These are phyloP conservation scores for Fragum fragum DNA, from an alignment of 2,888 invertebrate genomes.

Conservation along the genomic window DNA sequence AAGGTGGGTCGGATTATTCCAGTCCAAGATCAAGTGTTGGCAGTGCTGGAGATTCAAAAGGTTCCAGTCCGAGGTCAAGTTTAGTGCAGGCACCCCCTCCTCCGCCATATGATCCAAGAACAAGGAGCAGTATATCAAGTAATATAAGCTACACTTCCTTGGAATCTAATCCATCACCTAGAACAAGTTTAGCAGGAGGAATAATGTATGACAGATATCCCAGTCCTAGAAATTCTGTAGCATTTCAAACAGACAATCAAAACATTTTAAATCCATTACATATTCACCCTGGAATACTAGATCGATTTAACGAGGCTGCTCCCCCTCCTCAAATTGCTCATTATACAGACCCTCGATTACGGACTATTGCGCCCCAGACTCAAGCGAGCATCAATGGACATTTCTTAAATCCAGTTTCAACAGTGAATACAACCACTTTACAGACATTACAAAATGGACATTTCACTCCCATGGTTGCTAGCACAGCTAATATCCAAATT, in stretches of 20 bases:
- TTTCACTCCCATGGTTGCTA: slow-evolving; percentile 58
- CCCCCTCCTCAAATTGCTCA: slow-evolving; percentile 73
- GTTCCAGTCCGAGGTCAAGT: slow-evolving; percentile 82
- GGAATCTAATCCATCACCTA: slow-evolving; percentile 88
- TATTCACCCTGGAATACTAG: slow-evolving; percentile 63
- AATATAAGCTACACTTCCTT: slow-evolving; percentile 87
- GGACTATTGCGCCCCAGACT: slow-evolving; percentile 72
- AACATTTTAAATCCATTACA: slow-evolving; percentile 59
- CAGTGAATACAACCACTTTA: slow-evolving; percentile 41
- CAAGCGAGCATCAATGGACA: slow-evolving; percentile 62
- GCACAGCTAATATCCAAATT: slow-evolving; percentile 47
- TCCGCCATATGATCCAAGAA: slow-evolving; percentile 77
- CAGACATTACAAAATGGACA: slow-evolving; percentile 48
- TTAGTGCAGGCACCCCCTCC: slow-evolving; percentile 76
- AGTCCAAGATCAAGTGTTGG: slow-evolving; percentile 86
- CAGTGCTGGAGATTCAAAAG: slow-evolving; percentile 82
- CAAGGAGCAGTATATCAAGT: slow-evolving; percentile 79
- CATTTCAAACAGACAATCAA: slow-evolving; percentile 75
- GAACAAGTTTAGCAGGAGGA: slow-evolving; percentile 82
- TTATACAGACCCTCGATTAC: slow-evolving; percentile 76
- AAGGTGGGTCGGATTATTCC: slow-evolving; percentile 67
- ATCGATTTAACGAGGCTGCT: slow-evolving; percentile 80
- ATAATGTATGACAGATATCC: slow-evolving; percentile 83
- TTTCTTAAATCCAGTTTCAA: slow-evolving; percentile 41
- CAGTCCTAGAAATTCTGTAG: slow-evolving; percentile 87